Evolutionary conservation across 1,140 invertebrate species (phyloP), one percentile per base, ranked within the genome.

Genomic region (Drosophila pallidifrons): DNA sequence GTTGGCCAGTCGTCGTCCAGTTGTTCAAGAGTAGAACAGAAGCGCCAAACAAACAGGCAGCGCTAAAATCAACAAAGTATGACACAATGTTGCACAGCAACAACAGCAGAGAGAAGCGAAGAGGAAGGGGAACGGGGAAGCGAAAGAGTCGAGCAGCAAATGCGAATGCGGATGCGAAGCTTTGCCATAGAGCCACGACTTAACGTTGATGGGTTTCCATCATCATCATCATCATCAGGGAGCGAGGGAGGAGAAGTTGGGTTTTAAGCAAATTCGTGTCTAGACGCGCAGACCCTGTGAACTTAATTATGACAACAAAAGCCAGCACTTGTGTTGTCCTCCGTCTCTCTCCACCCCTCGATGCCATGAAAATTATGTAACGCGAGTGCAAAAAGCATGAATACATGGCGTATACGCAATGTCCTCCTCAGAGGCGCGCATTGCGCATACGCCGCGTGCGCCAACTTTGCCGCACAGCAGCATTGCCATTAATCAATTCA

Each of bases 1-100:
- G 16, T 11, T 38, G 35, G 43, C 66, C 16, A 66, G 28, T 54
- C 30, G 49, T n/a, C 20, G 49, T 51, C 49, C 6, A 38, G 68
- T 63, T 46, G 35, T 10, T 8, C 67, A 79, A 79, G 68, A 81
- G 77, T 41, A 77, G 65, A 60, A 73, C 49, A 74, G 72, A 85
- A 86, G 81, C 75, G 76, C 63, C 77, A 80, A 87, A 72, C 78
- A 87, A 87, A 87, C 80, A 88, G 77, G 77, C 75, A 68, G 47
- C 49, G 61, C 38, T 54, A 77, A 60, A 88, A 80, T 83, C 83
- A 83, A 87, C 83, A 88, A 80, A 82, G 77, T 83, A 83, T 88
- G 83, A 87, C 82, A 87, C 82, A 87, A 87, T 87, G 82, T 87
- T 82, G 83, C 82, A 38, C 38, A 28, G 13, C 45, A 11, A 52